Base-by-base conservation (phyloP, 2,113 vertebrate species). In the Phalacrocorax carbo region DNA sequence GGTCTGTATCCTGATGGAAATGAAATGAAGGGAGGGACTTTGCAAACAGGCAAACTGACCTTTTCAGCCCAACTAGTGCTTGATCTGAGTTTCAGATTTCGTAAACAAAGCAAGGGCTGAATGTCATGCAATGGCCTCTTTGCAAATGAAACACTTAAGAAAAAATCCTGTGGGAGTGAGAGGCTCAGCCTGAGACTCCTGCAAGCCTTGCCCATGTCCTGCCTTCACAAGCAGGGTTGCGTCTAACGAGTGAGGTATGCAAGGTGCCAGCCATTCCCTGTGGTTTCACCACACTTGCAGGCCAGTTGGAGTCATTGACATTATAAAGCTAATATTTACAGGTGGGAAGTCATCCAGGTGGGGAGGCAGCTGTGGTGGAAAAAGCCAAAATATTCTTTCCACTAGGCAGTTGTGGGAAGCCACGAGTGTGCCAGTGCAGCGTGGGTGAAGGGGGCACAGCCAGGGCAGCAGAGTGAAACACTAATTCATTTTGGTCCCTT, bases 41-140 rank as follows among this genome's bases (percentile, higher is more conserved):
- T 55, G 21, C 2, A 1, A 92, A 78, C 22, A 87, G 82, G 79
- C 64, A 92, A 61, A 68, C 22, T 94, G 91, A 92, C 92, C 88
- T 96, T 96, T 95, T 96, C 86, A 97, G 88, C 95, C 64, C 64
- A 91, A 71, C 87, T 86, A 85, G 80, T 4, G 29, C 71, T 93
- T 86, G 89, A 76, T 92, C 61, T 12, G 60, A 95, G 82, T 86
- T 93, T 95, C 95, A 85, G 68, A 75, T 95, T 95, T 91, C 15
- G 0, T 95, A 94, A 94, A 87, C 85, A 93, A 91, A 96, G 77
- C 84, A 86, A 90, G 60, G 49, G 44, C 83, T 94, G 86, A 95
- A 93, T 97, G 88, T 94, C 94, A 95, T 77, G 66, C 70, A 69
- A 3, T 72, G 85, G 71, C 90, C 66, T 95, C 90, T 88, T 93